A percentile compares a stretch with the other conserved stretches of the same genome.
phyloP scores from a whole-genome alignment of 2,113 vertebrate genomes.

The Labeo rohita region DNA sequence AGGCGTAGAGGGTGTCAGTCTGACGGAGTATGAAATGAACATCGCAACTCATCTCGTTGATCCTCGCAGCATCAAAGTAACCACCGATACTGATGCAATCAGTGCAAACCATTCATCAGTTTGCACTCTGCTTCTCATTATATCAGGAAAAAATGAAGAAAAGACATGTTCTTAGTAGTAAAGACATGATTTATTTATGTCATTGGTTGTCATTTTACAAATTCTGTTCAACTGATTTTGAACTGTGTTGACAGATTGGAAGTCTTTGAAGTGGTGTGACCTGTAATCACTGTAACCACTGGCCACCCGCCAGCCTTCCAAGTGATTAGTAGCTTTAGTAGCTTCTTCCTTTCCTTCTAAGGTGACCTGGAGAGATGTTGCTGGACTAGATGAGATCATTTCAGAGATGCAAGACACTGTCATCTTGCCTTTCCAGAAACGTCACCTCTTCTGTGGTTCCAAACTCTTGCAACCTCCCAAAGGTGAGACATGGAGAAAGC shows the following conservation, averaged over 20 bases:
- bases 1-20: constrained; percentile 76
- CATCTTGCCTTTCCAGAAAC: constrained; percentile 81
- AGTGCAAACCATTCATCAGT: neutral
- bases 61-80: constrained; percentile 78
- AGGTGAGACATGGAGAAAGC: constrained; percentile 64
- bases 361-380: constrained; percentile 81
- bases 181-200: neutral
- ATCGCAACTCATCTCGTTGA: constrained; percentile 79
- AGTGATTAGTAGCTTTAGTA: neutral
- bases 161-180: neutral
- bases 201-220: neutral
- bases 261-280: neutral
- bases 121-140: neutral
- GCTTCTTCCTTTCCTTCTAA: constrained; percentile 41
- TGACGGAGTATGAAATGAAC: constrained; percentile 82
- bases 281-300: neutral
- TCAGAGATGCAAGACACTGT: constrained; percentile 79
- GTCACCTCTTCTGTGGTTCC: constrained; percentile 75
- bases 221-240: neutral
- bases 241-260: neutral
- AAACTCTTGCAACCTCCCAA: constrained; percentile 82
- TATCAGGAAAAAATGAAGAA: neutral
- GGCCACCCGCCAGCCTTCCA: no score
- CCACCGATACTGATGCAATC: neutral
- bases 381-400: constrained; percentile 79